Evolutionary conservation across 2,888 invertebrate genomes (phyloP), one percentile per base, ranked within the genome.

Genomic region (Drosophila longiperda): DNA sequence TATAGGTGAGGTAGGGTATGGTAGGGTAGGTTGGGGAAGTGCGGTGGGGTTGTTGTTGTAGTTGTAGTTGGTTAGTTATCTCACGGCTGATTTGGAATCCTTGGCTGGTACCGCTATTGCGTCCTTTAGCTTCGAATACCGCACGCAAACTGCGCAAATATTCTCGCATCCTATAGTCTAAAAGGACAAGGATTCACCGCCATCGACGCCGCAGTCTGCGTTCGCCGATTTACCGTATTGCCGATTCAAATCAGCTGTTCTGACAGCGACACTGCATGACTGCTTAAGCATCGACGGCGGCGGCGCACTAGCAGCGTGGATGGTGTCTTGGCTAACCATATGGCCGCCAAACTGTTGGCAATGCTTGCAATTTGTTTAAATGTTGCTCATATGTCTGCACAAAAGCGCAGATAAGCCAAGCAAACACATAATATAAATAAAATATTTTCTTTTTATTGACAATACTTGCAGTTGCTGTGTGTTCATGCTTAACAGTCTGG

Each of bases 91-190:
- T 65, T 45, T 66, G 29, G 52, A 62, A 36, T 62, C 36, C 45
- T 45, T 65, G 57, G 53, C 52, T 58, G 55, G 49, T 73, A 67
- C 66, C 71, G 87, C 75, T 87, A 71, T 68, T 85, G 74, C 90
- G 83, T 83, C 89, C 86, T 79, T 68, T 76, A 81, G 80, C 91
- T 91, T 75, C 84, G 83, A 91, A 87, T 78, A 91, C 83, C 91
- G 86, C 88, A 91, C 88, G 90, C 88, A 85, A 87, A 91, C 91
- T 91, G 91, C 90, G 90, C 82, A 82, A 73, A 80, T 73, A 78
- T 76, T 61, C 64, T 73, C 77, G 86, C 84, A 90, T 84, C 81
- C 81, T 75, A 80, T 83, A 76, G 61, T 67, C 77, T 77, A 81
- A 86, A 89, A 86, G 89, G 84, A 80, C 77, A 40, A 58, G 48